Evolutionary conservation across 2,797 vertebrate genomes (phyloP).

Genomic region (Notolepis coatsorum): DNA sequence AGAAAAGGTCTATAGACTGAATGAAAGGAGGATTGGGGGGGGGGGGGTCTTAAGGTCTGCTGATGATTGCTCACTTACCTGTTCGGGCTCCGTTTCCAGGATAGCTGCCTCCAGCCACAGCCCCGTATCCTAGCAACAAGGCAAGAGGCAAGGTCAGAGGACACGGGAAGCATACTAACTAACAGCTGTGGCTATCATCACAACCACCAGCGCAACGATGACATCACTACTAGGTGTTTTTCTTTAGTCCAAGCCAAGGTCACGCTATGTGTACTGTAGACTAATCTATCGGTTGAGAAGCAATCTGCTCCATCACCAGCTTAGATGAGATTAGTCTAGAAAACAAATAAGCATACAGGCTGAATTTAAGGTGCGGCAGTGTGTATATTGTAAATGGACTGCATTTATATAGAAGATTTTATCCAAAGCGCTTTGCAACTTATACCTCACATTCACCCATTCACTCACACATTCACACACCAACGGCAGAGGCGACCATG

Average conservation of each 20-base stretch:
- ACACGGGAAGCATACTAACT: constrained; percentile 25
- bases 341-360: constrained; percentile 19
- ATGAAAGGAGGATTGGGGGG: not conserved
- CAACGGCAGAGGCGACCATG: too few relatives aligned
- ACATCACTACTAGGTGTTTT: constrained; percentile 20
- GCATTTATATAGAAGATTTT: too few relatives aligned
- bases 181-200: not conserved
- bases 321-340: constrained; percentile 30
- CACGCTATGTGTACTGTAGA: too few relatives aligned
- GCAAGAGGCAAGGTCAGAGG: constrained; percentile 42
- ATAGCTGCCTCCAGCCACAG: constrained; percentile 57
- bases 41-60: not conserved
- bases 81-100: constrained; percentile 50
- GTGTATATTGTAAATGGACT: constrained; percentile 4
- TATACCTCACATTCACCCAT: too few relatives aligned
- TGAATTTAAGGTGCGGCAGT: not conserved
- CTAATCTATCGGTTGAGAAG: constrained; percentile 22
- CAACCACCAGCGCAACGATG: constrained; percentile 21
- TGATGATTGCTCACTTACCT: constrained; percentile 64
- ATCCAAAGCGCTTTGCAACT: too few relatives aligned
- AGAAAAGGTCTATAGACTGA: constrained; percentile 10
- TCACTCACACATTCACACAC: too few relatives aligned
- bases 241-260: constrained; percentile 24
- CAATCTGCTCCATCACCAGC: constrained; percentile 7
- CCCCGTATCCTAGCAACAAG: constrained; percentile 72